A percentile compares a stretch with the other conserved stretches of the same genome.
phyloP scores from a whole-genome alignment of 2,888 invertebrate species.

The Cheilosia impressa region DNA sequence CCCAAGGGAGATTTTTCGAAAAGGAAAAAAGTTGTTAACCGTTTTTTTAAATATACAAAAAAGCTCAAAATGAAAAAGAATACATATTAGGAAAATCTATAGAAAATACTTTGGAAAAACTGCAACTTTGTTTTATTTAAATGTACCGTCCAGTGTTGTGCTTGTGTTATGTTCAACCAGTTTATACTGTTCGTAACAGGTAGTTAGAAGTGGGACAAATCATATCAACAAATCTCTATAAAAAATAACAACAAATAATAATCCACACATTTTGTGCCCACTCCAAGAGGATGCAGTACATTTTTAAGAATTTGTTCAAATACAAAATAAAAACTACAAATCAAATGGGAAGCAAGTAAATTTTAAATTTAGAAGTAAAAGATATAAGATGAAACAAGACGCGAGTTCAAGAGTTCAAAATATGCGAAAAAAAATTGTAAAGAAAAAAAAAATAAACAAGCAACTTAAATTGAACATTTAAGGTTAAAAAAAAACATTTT shows the following conservation, averaged over 20 bases:
- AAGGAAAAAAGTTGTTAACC: slow-evolving; percentile 35
- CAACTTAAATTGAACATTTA: slow-evolving; percentile 52
- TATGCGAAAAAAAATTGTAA: slow-evolving; percentile 38
- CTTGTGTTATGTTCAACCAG: not conserved
- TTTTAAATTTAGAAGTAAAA: slow-evolving; percentile 42
- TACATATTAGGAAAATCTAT: slow-evolving; percentile 65
- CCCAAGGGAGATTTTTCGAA: slow-evolving; percentile 26
- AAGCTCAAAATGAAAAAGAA: slow-evolving; percentile 27
- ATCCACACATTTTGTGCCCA: slow-evolving; percentile 63
- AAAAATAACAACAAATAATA: slow-evolving; percentile 6
- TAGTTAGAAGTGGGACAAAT: slow-evolving; percentile 23
- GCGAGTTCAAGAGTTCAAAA: slow-evolving; percentile 73
- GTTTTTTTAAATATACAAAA: slow-evolving; percentile 34
- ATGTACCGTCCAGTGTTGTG: slow-evolving; percentile 70
- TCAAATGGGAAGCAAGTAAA: slow-evolving; percentile 69
- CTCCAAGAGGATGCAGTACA: slow-evolving; percentile 35
- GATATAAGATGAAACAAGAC: slow-evolving; percentile 53
- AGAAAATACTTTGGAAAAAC: slow-evolving; percentile 64
- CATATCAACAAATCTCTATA: slow-evolving; percentile 50
- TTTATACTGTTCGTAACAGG: too few relatives aligned
- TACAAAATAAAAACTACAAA: slow-evolving; percentile 31
- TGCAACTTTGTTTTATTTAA: slow-evolving; percentile 36
- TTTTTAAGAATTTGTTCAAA: slow-evolving; percentile 19
- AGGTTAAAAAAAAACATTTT: slow-evolving; percentile 44
- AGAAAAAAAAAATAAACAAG: not conserved